Evolutionary conservation across 2,888 invertebrate genomes (phyloP).

Genomic region (Therioaphis trifolii): DNA sequence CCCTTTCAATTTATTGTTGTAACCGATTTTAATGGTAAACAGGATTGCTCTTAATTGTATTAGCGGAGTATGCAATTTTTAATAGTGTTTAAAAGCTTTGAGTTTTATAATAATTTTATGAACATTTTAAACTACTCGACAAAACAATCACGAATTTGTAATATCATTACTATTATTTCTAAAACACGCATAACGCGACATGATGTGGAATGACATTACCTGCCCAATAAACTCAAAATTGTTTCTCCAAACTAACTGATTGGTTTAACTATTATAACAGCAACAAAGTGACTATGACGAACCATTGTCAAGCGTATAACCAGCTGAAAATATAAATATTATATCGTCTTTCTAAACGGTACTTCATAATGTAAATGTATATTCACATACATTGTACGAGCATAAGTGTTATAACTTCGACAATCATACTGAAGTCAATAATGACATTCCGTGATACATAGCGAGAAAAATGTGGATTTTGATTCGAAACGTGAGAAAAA

Average conservation of each 20-base stretch:
- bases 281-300: no score
- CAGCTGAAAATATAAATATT: no score
- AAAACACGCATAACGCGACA: not conserved
- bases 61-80: not conserved
- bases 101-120: no score
- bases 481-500: not conserved
- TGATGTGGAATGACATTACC: not conserved
- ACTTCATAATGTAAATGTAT: no score
- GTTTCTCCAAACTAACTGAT: not conserved
- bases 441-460: not conserved
- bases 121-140: not conserved
- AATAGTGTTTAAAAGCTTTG: not conserved
- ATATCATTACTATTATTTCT: not conserved
- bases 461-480: not conserved
- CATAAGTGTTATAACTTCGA: no score
- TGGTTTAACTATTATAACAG: not conserved
- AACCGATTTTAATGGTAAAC: not conserved
- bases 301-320: no score
- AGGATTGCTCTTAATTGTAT: not conserved
- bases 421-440: not conserved
- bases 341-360: no score
- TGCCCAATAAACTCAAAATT: not conserved
- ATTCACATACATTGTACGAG: no score
- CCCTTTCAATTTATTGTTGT: not conserved
- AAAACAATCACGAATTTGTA: not conserved